A percentile compares a stretch with the other conserved stretches of the same genome.
phyloP scores from a whole-genome alignment of 2,797 vertebrate species.

The Pangasius krempfi region DNA sequence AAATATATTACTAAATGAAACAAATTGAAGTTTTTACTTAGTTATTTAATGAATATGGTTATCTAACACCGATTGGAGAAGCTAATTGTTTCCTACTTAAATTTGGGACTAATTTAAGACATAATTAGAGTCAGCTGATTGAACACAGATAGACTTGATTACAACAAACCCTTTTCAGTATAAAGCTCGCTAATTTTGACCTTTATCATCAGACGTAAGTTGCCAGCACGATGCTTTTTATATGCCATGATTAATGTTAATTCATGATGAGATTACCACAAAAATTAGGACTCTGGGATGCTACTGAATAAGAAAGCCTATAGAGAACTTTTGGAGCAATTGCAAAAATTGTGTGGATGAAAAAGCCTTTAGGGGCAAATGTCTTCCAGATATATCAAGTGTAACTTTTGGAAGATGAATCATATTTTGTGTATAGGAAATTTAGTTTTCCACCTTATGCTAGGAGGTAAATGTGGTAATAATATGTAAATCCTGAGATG shows the following conservation, averaged over 20 bases:
- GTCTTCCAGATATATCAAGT: not conserved
- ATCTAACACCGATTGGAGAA: not conserved
- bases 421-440: not conserved
- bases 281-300: not conserved
- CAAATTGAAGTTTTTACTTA: not conserved
- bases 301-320: not conserved
- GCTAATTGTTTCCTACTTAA: not conserved
- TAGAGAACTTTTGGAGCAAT: not conserved
- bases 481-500: not conserved
- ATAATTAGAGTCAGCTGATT: slow-evolving; percentile 19
- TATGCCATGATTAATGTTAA: not conserved
- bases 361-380: not conserved
- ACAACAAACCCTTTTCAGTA: not conserved
- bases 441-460: not conserved
- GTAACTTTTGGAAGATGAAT: not conserved
- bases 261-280: not conserved
- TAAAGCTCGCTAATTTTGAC: slow-evolving; percentile 3
- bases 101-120: slow-evolving; percentile 2
- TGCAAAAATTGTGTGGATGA: not conserved
- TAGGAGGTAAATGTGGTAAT: not conserved
- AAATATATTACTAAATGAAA: not conserved
- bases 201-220: not conserved
- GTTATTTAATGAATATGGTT: slow-evolving; percentile 11
- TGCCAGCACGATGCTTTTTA: not conserved
- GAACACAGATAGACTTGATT: slow-evolving; percentile 4